Evolutionary conservation across 2,797 vertebrate species (phyloP), one percentile per base, ranked within the genome.

Genomic region (Anguilla pacifica): DNA sequence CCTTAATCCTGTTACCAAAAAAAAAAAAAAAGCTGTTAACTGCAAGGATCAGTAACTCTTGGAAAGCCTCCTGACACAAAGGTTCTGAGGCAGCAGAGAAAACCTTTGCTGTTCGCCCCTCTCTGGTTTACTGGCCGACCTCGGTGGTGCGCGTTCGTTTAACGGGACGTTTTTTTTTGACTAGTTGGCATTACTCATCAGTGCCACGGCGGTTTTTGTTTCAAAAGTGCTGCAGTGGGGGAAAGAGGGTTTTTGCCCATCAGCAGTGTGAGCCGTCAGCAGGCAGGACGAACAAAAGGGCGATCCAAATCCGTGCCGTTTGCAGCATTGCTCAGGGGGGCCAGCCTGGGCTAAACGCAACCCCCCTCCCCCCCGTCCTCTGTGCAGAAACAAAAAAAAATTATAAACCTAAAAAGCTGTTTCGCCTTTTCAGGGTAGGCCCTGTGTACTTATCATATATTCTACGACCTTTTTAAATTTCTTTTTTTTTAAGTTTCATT

Each of bases 191-290:
- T 97, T 96, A 96, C 94, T 96, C 94, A 95, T 95, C 92, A 94
- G 93, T 94, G 94, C 95, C 94, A 94, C 95, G 93, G 92, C 91
- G 95, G 94, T 96, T 97, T 51, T 97, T 96, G 95, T 98, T 97
- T 97, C 93, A 96, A 97, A 98, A 98, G 95, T 97, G 96, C 96
- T 97, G 96, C 93, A 94, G 96, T 95, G 95, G 96, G 96, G 94
- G 95, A 97, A 97, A 93, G 89, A 92, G 94, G 96, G 95, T 9
- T 97, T 98, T 95, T 94, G 96, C 95, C 95, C 96, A 97, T 97
- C 97, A 97, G 97, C 96, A 96, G 92, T 94, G 93, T 93, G 95
- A 97, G 96, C 97, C 96, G 96, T 96, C 95, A 97, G 96, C 96
- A 96, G 93, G 95, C 94, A 93, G 49, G 91, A 92, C 94, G 93